phyloP scores from a whole-genome alignment of 1,140 invertebrate genomes.

The Coboldia fuscipes region DNA sequence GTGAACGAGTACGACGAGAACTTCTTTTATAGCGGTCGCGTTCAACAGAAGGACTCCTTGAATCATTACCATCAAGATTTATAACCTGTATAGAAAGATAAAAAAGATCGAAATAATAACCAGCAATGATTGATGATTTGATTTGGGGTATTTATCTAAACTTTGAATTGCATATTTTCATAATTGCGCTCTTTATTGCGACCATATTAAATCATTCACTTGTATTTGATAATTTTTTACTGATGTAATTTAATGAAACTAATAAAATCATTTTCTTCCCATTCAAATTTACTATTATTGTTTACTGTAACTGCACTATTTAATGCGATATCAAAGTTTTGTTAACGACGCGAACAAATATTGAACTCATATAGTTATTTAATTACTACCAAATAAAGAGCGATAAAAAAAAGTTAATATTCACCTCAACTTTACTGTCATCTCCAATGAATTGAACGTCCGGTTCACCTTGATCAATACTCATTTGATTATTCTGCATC shows the following conservation, averaged over 20 bases:
- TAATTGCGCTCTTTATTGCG: neutral
- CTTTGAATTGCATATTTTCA: neutral
- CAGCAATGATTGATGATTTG: too few species aligned
- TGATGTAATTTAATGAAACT: too few species aligned
- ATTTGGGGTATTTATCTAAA: too few species aligned
- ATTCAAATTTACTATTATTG: too few species aligned
- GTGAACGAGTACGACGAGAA: conserved; percentile 23
- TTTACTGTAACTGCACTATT: too few species aligned
- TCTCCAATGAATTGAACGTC: conserved; percentile 27
- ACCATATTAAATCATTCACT: too few species aligned
- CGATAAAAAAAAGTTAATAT: neutral
- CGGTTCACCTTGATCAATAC: conserved; percentile 9
- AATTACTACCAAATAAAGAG: too few species aligned
- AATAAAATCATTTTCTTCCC: too few species aligned
- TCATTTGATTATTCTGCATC: neutral
- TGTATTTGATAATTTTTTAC: too few species aligned
- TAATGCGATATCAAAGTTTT: too few species aligned
- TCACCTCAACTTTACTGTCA: conserved; percentile 24
- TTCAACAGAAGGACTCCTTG: conserved; percentile 30
- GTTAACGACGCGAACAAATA: too few species aligned
- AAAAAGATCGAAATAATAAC: conserved; percentile 1
- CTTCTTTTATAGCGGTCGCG: conserved; percentile 23
- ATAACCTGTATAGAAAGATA: conserved; percentile 20
- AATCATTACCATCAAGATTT: conserved; percentile 28
- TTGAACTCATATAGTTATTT: too few species aligned